Conservation (phyloP, 2,888 invertebrate genomes). For the Pammene fasciana region DNA sequence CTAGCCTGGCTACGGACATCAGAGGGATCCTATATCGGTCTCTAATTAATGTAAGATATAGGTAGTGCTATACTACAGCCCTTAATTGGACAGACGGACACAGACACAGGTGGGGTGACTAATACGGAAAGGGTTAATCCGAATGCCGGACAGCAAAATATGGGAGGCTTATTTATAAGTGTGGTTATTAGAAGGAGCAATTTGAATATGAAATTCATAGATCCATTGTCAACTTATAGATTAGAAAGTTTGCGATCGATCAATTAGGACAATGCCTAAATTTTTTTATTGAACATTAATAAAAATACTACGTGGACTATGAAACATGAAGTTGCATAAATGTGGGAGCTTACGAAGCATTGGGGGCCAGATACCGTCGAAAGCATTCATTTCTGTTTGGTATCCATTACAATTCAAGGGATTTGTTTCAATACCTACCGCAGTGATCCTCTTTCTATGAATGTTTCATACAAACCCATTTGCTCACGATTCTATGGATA, state of each 20-base stretch:
- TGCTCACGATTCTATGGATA: constrained; percentile 40
- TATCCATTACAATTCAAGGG: constrained; percentile 19
- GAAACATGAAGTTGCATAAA: constrained; percentile 3
- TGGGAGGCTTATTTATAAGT: constrained; percentile 28
- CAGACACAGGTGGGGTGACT: constrained; percentile 46
- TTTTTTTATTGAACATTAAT: no score
- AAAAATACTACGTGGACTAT: no score
- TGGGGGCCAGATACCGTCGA: background rate
- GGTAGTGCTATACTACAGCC: constrained; percentile 44
- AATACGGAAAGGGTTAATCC: constrained; percentile 46
- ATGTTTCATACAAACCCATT: constrained; percentile 38
- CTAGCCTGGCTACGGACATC: constrained; percentile 17
- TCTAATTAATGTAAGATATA: constrained; percentile 45
- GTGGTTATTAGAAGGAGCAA: background rate
- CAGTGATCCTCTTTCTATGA: constrained; percentile 4
- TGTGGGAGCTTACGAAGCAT: constrained; percentile 3
- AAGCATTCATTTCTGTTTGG: constrained; percentile 7
- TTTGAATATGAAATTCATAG: background rate
- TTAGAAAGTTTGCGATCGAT: no score
- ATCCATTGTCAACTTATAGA: background rate
- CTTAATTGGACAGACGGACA: constrained; percentile 46
- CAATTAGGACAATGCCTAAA: no score
- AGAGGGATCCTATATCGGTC: constrained; percentile 42
- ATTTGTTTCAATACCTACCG: constrained; percentile 13
- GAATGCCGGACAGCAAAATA: constrained; percentile 17